These are phyloP conservation scores for Gorsachius magnificus DNA, from an alignment of 2,797 vertebrate species.

Conservation along the genomic window DNA sequence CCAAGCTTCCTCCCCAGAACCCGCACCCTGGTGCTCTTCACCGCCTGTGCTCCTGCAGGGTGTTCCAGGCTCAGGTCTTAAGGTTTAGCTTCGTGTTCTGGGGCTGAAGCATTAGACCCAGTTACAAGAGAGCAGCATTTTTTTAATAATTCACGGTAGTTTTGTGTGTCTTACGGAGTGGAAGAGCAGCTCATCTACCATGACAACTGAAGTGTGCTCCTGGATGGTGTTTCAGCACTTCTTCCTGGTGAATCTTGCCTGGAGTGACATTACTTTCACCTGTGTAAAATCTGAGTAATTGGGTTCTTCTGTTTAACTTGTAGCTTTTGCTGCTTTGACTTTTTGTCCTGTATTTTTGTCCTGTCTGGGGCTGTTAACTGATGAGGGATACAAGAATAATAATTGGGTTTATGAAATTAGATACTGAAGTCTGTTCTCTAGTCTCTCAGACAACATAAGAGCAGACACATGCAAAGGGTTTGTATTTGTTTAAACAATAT, in stretches of 20 bases:
- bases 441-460: neutral
- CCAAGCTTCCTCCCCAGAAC: neutral
- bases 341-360: neutral
- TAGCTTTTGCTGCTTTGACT: neutral
- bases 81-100: neutral
- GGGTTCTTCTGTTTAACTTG: neutral
- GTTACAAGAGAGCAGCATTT: neutral
- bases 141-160: neutral
- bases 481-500: neutral
- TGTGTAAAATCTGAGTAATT: neutral
- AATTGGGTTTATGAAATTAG: neutral
- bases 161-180: accelerated
- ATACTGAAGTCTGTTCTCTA: neutral
- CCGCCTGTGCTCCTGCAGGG: accelerated
- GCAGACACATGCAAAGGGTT: neutral
- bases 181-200: neutral
- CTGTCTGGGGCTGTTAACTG: neutral
- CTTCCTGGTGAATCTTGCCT: neutral
- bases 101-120: neutral
- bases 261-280: neutral
- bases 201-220: neutral
- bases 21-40: accelerated
- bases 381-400: neutral
- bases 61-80: neutral
- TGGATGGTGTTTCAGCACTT: neutral